Percentiles rank a stretch among this genome's conserved stretches.
Conservation (phyloP, 1,140 invertebrate genomes). For the Holcopasites calliopsidis region DNA sequence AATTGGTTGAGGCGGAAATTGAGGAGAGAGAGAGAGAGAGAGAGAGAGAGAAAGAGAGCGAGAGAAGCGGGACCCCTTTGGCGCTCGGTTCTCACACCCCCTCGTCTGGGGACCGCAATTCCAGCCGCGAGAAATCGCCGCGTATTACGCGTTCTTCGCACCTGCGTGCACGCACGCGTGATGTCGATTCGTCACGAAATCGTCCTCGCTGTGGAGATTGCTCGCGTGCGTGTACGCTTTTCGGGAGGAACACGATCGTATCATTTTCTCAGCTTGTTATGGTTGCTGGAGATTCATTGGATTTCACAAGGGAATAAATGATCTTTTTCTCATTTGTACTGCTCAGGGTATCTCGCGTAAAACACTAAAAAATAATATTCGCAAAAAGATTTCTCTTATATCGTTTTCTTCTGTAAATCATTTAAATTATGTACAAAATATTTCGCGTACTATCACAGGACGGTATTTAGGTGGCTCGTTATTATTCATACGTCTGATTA, state of each 20-base stretch:
- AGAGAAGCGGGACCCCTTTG: slow-evolving; percentile 35
- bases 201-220: slow-evolving; percentile 8
- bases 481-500: no score
- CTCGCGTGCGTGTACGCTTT: slow-evolving; percentile 9
- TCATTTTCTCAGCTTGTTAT: no score
- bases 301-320: no score
- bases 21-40: slow-evolving; percentile 11
- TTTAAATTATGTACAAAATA: no score
- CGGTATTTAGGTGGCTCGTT: no score
- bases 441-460: no score
- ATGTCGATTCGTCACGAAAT: slow-evolving; percentile 53
- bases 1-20: slow-evolving; percentile 77
- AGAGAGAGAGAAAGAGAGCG: neutral
- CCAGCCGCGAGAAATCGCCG: slow-evolving; percentile 44
- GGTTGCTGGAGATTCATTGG: no score
- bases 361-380: no score
- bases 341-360: no score
- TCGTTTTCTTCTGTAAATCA: no score
- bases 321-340: no score
- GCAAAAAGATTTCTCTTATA: no score
- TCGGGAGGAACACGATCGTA: neutral
- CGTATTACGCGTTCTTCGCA: slow-evolving; percentile 65
- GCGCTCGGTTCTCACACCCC: slow-evolving; percentile 46
- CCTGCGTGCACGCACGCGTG: slow-evolving; percentile 40
- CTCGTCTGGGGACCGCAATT: slow-evolving; percentile 36